These are phyloP conservation scores for Acanthis flammea DNA, from an alignment of 2,797 vertebrate genomes.

Conservation along the genomic window DNA sequence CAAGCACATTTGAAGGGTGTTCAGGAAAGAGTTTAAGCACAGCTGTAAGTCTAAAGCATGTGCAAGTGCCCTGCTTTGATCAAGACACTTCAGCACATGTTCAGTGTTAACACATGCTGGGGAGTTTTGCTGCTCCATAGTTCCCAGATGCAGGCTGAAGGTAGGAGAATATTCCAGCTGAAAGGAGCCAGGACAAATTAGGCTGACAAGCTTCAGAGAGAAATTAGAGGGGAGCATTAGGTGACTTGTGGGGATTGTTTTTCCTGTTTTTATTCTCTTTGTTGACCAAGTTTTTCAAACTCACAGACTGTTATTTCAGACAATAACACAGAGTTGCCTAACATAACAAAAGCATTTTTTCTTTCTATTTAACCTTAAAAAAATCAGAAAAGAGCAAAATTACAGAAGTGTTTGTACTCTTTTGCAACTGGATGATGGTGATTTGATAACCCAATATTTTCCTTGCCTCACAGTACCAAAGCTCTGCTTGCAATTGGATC, in stretches of 20 bases:
- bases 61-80: neutral
- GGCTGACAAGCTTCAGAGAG: neutral
- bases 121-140: neutral
- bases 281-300: neutral
- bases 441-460: slow-evolving; percentile 60
- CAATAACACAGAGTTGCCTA: neutral
- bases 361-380: neutral
- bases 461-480: slow-evolving; percentile 15
- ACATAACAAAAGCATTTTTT: neutral
- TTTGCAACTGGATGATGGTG: slow-evolving; percentile 27
- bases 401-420: neutral
- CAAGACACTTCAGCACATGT: neutral
- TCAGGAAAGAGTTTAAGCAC: neutral
- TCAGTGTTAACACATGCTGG: neutral
- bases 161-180: neutral
- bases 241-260: neutral
- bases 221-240: neutral
- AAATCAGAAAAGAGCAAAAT: neutral
- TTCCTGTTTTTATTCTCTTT: neutral
- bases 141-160: neutral
- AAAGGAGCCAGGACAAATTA: neutral
- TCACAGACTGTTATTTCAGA: neutral
- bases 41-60: neutral
- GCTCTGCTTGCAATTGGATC: neutral
- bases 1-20: neutral